phyloP scores from a whole-genome alignment of 2,113 vertebrate species.

The Pterocles burchelli region DNA sequence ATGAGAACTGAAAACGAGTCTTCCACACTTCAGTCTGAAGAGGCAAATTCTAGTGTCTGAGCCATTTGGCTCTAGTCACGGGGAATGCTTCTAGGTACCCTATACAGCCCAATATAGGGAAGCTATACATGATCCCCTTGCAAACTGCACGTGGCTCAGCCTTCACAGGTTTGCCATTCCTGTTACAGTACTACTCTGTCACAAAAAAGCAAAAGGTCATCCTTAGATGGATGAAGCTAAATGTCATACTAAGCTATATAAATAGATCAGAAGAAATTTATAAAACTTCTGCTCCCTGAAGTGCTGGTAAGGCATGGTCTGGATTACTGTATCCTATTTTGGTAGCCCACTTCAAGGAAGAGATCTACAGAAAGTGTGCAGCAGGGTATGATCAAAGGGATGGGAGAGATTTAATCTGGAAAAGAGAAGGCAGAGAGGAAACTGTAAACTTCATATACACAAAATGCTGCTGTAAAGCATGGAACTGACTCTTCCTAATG shows the following conservation, averaged over 20 bases:
- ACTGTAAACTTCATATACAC: neutral
- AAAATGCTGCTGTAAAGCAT: neutral
- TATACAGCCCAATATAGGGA: neutral
- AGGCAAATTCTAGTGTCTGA: neutral
- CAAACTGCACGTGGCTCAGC: neutral
- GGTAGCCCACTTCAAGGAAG: neutral
- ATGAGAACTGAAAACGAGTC: neutral
- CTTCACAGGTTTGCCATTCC: neutral
- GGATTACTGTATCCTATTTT: neutral
- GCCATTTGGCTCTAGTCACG: neutral
- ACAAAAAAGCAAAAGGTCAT: neutral
- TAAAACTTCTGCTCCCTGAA: neutral
- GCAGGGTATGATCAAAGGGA: constrained; percentile 1
- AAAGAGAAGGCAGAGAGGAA: neutral
- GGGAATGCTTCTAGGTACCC: neutral
- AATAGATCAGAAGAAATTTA: neutral
- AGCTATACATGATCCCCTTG: neutral
- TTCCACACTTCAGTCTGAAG: neutral
- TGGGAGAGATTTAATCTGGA: neutral
- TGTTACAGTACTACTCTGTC: neutral
- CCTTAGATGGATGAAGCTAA: neutral
- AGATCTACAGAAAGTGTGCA: neutral
- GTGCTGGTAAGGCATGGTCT: neutral
- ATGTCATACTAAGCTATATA: neutral
- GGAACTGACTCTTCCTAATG: neutral